Evolutionary conservation across 2,797 vertebrate species (phyloP), one percentile per base, ranked within the genome.

Genomic region (Mallotus villosus): DNA sequence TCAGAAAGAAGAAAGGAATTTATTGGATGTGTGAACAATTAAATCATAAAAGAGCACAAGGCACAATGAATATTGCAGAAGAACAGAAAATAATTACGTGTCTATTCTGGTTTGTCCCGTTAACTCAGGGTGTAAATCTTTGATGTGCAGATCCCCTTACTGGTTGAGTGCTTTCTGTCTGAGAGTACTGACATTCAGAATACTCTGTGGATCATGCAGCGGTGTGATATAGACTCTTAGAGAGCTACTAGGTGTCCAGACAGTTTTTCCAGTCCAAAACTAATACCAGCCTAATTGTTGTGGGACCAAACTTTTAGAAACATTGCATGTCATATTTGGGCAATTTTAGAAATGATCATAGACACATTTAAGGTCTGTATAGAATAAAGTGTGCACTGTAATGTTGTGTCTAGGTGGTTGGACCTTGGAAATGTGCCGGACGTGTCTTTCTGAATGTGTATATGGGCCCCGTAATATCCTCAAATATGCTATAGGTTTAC

Each of bases 81-180:
- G 70, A 55, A 65, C 61, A 74, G 67, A 83, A 83, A 82, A 74
- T 59, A 66, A 60, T 77, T 80, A 67, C 22, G 63, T 70, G 74
- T 79, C 67, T 72, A 71, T 78, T 81, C 34, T 9, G 75, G 75
- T 71, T 81, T 76, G 74, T 79, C 83, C 82, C 75, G 82, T 67
- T 81, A 60, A 87, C 75, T 79, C 74, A 41, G 16, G 72, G 6
- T 68, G 74, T 87, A 49, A 87, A 87, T 81, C 24, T 84, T 85
- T 85, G 68, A 87, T 88, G 71, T 86, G 70, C 67, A 69, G 82
- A 79, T 85, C 75, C 77, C 63, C 70, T 88, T 83, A 84, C 85
- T 75, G 57, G 32, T 68, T 53, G 37, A 63, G 71, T 62, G 70
- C 37, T 41, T 41, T 41, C 37, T 41, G 37, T 41, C 37, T 41